These are phyloP conservation scores for Smittia sp. DNA, from an alignment of 2,888 invertebrate genomes.

Conservation along the genomic window DNA sequence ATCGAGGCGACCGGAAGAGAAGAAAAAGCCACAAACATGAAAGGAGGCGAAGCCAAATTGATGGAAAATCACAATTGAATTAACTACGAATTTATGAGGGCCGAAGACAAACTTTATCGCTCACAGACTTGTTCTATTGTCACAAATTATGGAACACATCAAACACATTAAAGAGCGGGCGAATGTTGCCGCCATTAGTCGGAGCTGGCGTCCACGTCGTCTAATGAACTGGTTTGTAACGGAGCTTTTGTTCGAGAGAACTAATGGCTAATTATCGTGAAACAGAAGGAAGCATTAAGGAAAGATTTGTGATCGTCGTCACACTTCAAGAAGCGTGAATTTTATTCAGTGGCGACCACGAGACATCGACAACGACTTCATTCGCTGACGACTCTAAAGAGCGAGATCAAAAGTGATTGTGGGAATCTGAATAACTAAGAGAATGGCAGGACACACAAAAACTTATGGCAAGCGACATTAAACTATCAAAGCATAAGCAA, in stretches of 20 bases:
- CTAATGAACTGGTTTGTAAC: not conserved
- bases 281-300: not conserved
- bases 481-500: conserved; percentile 37
- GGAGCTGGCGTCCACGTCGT: not conserved
- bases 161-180: not conserved
- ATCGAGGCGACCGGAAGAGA: conserved; percentile 46
- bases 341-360: not conserved
- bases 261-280: conserved; percentile 4
- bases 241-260: not conserved
- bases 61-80: not conserved
- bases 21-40: not conserved
- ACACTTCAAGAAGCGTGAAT: too few relatives aligned
- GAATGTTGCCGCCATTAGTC: not conserved
- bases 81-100: not conserved
- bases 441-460: not conserved
- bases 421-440: too few relatives aligned
- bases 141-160: not conserved
- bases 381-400: not conserved
- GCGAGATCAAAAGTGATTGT: not conserved
- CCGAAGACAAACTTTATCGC: too few relatives aligned
- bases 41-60: not conserved
- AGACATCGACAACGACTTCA: too few relatives aligned
- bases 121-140: not conserved
- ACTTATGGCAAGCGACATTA: not conserved
- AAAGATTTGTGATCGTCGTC: too few relatives aligned